Evolutionary conservation across 1,140 invertebrate genomes (phyloP).

Genomic region (Zaprionus camerounensis): DNA sequence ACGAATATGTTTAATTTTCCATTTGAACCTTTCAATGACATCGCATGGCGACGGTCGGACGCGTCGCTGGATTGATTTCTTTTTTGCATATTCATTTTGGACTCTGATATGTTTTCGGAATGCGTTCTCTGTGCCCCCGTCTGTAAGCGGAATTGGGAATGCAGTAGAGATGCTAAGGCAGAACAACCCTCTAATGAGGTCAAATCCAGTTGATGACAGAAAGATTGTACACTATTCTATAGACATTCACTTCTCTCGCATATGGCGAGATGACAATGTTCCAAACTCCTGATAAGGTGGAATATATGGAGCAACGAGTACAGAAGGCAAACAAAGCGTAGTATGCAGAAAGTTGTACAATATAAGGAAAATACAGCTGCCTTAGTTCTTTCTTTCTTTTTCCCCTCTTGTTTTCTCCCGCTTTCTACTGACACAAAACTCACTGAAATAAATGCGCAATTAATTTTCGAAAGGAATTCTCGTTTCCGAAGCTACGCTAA

Average conservation of each 20-base stretch:
- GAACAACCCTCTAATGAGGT: too few species aligned
- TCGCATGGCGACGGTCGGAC: conserved; percentile 6
- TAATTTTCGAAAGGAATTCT: conserved; percentile 74
- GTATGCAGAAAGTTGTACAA: conserved; percentile 50
- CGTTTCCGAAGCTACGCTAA: conserved; percentile 30
- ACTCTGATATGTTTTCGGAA: conserved; percentile 6
- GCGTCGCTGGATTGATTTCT: background rate
- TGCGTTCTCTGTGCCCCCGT: background rate
- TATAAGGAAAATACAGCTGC: conserved; percentile 29
- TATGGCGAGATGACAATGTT: too few species aligned
- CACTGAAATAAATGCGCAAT: conserved; percentile 79
- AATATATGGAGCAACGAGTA: background rate
- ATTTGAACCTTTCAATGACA: conserved; percentile 45
- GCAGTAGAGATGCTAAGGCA: too few species aligned
- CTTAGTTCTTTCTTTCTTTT: conserved; percentile 5
- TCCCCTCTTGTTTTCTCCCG: conserved; percentile 5
- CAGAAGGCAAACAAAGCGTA: conserved; percentile 19
- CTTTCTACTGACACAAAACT: conserved; percentile 49
- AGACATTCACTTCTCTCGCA: too few species aligned
- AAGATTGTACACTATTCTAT: too few species aligned
- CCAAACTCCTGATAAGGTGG: too few species aligned
- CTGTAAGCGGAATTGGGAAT: too few species aligned
- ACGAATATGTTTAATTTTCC: conserved; percentile 18
- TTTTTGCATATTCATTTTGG: background rate
- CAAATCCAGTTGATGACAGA: too few species aligned